These are phyloP conservation scores for Coregonus ussuriensis DNA, from an alignment of 2,797 vertebrate genomes.

Conservation along the genomic window DNA sequence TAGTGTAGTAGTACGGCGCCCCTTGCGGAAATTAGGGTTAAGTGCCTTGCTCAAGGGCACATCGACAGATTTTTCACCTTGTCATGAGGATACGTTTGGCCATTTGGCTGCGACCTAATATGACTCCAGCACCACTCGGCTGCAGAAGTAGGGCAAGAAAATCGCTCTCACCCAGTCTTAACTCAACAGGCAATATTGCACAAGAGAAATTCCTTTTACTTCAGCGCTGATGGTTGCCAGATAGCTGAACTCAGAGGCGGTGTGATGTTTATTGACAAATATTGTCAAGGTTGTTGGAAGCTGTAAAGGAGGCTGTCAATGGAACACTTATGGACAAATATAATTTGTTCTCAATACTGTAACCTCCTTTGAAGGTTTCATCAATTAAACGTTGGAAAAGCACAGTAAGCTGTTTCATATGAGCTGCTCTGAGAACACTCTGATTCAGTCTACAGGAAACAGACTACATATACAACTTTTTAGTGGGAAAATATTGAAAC, in stretches of 20 bases:
- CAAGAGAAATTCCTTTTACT: not conserved
- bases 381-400: not conserved
- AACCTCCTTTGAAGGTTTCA: not conserved
- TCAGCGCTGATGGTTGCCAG: not conserved
- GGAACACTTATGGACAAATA: not conserved
- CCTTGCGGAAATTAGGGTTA: no score
- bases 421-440: not conserved
- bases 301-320: not conserved
- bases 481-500: no score
- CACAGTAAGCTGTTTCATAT: not conserved
- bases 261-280: not conserved
- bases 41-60: slow-evolving; percentile 13
- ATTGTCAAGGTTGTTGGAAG: not conserved
- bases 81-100: slow-evolving; percentile 8
- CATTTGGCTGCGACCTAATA: slow-evolving; percentile 42
- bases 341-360: not conserved
- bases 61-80: slow-evolving; percentile 13
- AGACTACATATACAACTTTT: not conserved
- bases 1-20: no score
- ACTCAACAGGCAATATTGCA: not conserved
- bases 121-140: slow-evolving; percentile 36
- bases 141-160: slow-evolving; percentile 23
- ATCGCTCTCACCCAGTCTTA: slow-evolving; percentile 14
- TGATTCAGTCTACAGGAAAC: not conserved
- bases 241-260: not conserved